These are phyloP conservation scores for Mactra quadrangularis DNA, from an alignment of 1,140 invertebrate genomes.

Conservation along the genomic window DNA sequence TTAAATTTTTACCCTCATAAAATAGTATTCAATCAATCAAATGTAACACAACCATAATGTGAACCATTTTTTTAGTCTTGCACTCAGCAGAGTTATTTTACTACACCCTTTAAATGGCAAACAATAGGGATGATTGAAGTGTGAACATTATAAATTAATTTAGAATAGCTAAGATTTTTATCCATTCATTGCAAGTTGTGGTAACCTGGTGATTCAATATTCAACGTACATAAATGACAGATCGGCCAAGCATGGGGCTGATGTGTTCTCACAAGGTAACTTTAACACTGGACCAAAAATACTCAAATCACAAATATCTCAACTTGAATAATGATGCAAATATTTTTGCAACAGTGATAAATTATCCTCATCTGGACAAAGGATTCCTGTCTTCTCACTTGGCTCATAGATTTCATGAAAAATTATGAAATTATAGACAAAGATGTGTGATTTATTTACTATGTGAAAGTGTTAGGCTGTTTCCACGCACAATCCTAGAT, in stretches of 20 bases:
- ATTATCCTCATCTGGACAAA: constrained; percentile 49
- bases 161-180: constrained; percentile 42
- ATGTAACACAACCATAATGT: not conserved
- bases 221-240: constrained; percentile 39
- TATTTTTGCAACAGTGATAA: constrained; percentile 43
- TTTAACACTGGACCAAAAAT: not conserved
- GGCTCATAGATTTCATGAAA: constrained; percentile 45
- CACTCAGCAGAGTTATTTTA: not conserved
- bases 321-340: constrained; percentile 56
- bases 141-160: constrained; percentile 58
- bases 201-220: constrained; percentile 39
- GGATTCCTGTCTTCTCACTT: constrained; percentile 31
- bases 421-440: constrained; percentile 58
- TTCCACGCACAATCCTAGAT: constrained; percentile 39
- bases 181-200: constrained; percentile 1
- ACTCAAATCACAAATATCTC: constrained; percentile 18
- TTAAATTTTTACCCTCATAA: constrained; percentile 61
- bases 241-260: constrained; percentile 44
- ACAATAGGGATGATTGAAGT: constrained; percentile 44
- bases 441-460: constrained; percentile 44
- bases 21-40: constrained; percentile 60
- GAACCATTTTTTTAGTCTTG: constrained; percentile 11
- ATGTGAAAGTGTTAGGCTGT: constrained; percentile 31
- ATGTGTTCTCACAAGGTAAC: constrained; percentile 10
- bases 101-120: constrained; percentile 9